Conservation (phyloP, 2,113 vertebrate genomes). For the Sialia sialis region DNA sequence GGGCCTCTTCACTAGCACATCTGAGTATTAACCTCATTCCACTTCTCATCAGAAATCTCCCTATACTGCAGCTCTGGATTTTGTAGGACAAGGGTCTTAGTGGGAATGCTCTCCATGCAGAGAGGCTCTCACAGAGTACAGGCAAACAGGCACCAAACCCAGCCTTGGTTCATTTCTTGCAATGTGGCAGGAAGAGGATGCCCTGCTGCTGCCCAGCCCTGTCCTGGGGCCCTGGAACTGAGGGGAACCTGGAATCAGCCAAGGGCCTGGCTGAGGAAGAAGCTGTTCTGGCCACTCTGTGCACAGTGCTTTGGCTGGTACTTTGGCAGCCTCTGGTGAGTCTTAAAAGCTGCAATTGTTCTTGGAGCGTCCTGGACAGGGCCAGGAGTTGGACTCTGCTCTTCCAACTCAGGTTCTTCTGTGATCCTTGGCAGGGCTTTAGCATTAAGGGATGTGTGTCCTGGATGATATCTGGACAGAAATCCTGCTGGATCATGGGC, state of each 20-base stretch:
- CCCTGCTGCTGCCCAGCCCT: not conserved
- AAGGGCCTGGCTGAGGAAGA: not conserved
- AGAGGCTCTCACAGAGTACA: accelerated
- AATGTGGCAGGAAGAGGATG: not conserved
- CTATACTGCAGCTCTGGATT: not conserved
- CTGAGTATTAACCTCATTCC: not conserved
- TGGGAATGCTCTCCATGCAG: not conserved
- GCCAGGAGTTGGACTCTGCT: not conserved
- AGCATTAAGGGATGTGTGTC: not conserved
- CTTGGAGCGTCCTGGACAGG: not conserved
- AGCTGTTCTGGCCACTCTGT: not conserved
- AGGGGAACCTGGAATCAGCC: not conserved
- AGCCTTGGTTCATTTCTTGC: not conserved
- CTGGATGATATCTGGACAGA: not conserved
- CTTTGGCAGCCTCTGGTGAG: not conserved
- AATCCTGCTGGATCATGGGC: not conserved
- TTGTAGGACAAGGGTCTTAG: not conserved
- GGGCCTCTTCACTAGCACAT: not conserved
- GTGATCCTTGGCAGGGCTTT: not conserved
- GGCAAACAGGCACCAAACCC: not conserved
- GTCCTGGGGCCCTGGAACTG: not conserved
- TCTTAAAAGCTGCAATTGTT: not conserved
- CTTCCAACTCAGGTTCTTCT: not conserved
- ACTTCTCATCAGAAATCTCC: not conserved
- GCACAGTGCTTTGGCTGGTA: not conserved